Conservation (phyloP, 2,113 vertebrate species). For the Pterocles orientalis region DNA sequence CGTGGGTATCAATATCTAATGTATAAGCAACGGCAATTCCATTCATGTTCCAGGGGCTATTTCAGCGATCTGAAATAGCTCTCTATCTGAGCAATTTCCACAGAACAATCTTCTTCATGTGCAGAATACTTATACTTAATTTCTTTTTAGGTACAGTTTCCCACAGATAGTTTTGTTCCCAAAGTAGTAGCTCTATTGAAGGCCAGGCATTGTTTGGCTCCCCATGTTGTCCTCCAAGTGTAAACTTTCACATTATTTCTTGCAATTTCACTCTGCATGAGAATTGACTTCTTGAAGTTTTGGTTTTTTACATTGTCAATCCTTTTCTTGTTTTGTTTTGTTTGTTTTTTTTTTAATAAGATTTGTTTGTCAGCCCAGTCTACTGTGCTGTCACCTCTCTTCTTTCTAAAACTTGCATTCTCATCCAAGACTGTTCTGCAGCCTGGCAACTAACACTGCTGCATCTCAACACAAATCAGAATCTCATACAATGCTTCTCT, state of each 20-base stretch:
- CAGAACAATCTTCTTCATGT: not conserved
- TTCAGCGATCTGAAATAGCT: not conserved
- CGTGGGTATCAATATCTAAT: not conserved
- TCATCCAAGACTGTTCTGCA: not conserved
- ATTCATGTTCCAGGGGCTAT: not conserved
- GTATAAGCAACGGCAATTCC: not conserved
- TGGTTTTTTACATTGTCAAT: not conserved
- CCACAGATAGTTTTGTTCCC: not conserved
- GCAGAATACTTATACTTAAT: not conserved
- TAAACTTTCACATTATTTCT: not conserved
- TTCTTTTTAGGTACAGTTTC: not conserved
- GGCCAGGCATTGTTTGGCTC: not conserved
- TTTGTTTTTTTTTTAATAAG: not conserved
- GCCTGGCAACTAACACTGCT: not conserved
- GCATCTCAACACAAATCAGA: not conserved
- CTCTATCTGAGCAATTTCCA: not conserved
- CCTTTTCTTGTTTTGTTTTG: too few relatives aligned
- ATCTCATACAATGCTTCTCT: not conserved
- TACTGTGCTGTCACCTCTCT: not conserved
- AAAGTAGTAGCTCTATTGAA: not conserved
- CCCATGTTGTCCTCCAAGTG: not conserved
- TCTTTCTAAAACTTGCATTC: not conserved
- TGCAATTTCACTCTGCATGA: not conserved
- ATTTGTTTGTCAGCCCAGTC: not conserved
- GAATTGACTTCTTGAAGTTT: not conserved